A percentile compares a stretch with the other conserved stretches of the same genome.
phyloP scores from a whole-genome alignment of 2,113 vertebrate genomes.

The Platanista minor region DNA sequence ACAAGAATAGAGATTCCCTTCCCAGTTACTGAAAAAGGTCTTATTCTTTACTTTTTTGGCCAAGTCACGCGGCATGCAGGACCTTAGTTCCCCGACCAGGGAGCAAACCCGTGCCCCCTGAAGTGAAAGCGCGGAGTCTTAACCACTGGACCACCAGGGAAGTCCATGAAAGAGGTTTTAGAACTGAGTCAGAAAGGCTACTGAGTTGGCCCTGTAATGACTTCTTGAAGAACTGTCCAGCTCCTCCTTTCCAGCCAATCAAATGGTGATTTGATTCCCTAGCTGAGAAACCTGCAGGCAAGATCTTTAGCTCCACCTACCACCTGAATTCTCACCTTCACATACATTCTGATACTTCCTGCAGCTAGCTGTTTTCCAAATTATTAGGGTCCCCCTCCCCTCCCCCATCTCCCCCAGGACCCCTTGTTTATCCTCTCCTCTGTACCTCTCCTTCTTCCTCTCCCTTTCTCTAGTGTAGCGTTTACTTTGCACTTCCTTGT shows the following conservation, averaged over 20 bases:
- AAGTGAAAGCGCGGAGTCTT: rapidly evolving
- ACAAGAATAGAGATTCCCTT: neutral
- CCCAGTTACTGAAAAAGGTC: neutral
- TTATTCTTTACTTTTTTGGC: no score
- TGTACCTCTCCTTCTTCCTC: neutral
- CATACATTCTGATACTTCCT: neutral
- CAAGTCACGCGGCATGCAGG: no score
- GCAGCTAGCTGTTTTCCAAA: neutral
- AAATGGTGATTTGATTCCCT: neutral
- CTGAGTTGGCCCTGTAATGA: neutral
- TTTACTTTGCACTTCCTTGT: neutral
- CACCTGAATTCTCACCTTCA: neutral
- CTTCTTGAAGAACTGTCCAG: neutral
- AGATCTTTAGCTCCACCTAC: neutral
- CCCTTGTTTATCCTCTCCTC: neutral
- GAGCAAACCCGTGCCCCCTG: no score
- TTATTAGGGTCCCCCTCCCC: neutral
- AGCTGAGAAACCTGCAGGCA: neutral
- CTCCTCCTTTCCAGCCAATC: neutral
- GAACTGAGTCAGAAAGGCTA: neutral
- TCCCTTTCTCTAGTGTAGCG: neutral
- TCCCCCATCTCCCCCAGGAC: rapidly evolving
- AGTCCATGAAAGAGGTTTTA: neutral
- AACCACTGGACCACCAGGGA: no score
- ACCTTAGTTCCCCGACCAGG: no score